Evolutionary conservation across 2,797 vertebrate genomes (phyloP).

Genomic region (Pantherophis alleghaniensis): DNA sequence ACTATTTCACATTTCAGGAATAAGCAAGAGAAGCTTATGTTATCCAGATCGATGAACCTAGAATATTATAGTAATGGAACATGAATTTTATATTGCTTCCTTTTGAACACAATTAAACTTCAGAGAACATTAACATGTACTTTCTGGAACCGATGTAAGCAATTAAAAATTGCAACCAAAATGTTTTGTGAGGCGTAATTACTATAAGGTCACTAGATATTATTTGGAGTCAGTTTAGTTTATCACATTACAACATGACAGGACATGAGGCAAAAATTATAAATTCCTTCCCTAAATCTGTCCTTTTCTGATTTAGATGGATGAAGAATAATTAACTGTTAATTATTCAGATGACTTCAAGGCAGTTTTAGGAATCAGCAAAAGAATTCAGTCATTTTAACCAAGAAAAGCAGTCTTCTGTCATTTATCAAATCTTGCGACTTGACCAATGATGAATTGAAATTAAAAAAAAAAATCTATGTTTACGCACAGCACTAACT

Average conservation of each 20-base stretch:
- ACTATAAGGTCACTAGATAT: constrained; percentile 98
- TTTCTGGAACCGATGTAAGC: constrained; percentile 89
- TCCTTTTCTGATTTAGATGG: constrained; percentile 99
- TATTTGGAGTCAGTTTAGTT: constrained; percentile 99
- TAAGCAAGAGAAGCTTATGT: constrained; percentile 31
- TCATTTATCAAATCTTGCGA: constrained; percentile 92
- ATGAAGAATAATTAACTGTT: constrained; percentile 99
- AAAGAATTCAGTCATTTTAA: constrained; percentile 89
- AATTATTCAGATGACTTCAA: constrained; percentile 99
- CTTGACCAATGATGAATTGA: constrained; percentile 90
- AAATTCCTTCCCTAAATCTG: constrained; percentile 99
- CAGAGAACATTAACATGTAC: constrained; percentile 85
- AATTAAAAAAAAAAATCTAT: constrained; percentile 72
- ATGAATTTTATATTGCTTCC: constrained; percentile 69
- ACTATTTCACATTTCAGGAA: not conserved
- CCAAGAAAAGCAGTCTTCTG: constrained; percentile 89
- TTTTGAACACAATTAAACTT: constrained; percentile 76
- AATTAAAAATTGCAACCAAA: constrained; percentile 92
- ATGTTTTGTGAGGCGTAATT: constrained; percentile 93
- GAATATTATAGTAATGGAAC: constrained; percentile 57
- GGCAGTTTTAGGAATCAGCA: constrained; percentile 95
- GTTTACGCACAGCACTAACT: constrained; percentile 83
- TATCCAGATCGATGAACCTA: constrained; percentile 43
- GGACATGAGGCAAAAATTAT: constrained; percentile 97
- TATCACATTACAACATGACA: constrained; percentile 97